Percentiles rank a stretch among this genome's conserved stretches.
phyloP scores from a whole-genome alignment of 37 sponge, comb jelly and placozoan species.

The Cliona cf. orientalis region DNA sequence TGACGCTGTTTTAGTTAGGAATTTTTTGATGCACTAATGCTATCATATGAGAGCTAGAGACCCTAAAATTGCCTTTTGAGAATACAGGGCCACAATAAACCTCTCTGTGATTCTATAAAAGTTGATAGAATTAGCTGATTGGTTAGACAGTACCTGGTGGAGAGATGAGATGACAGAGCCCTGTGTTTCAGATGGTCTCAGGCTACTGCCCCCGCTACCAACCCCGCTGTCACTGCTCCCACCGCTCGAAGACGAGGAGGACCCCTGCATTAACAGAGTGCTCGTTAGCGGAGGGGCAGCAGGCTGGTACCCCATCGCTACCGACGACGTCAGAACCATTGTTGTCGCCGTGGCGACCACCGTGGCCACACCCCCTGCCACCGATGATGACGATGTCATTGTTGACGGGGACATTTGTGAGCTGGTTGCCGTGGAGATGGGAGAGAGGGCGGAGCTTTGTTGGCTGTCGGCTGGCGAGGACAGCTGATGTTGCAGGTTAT shows the following conservation, averaged over 20 bases:
- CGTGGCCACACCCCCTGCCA: background rate
- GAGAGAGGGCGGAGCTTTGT: conserved; percentile 7
- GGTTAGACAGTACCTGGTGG: too few species aligned
- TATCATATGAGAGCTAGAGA: too few species aligned
- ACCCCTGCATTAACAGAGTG: background rate
- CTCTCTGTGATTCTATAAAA: too few species aligned
- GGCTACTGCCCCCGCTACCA: background rate
- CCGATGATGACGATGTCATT: background rate
- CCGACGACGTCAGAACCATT: background rate
- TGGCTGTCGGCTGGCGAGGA: conserved; percentile 7
- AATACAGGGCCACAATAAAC: too few species aligned
- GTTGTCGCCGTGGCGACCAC: background rate
- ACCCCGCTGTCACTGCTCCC: background rate
- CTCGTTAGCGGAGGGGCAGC: background rate
- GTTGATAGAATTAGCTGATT: too few species aligned
- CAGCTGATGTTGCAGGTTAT: too few species aligned
- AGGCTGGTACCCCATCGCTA: background rate
- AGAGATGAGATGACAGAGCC: too few species aligned
- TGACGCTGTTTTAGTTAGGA: too few species aligned
- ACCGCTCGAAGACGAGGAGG: background rate
- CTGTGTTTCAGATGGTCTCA: background rate
- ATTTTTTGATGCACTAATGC: too few species aligned
- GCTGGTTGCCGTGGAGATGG: background rate
- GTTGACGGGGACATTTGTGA: background rate
- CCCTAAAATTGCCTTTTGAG: too few species aligned